Conservation (phyloP, 2,113 vertebrate species). For the Puffinus mauretanicus region DNA sequence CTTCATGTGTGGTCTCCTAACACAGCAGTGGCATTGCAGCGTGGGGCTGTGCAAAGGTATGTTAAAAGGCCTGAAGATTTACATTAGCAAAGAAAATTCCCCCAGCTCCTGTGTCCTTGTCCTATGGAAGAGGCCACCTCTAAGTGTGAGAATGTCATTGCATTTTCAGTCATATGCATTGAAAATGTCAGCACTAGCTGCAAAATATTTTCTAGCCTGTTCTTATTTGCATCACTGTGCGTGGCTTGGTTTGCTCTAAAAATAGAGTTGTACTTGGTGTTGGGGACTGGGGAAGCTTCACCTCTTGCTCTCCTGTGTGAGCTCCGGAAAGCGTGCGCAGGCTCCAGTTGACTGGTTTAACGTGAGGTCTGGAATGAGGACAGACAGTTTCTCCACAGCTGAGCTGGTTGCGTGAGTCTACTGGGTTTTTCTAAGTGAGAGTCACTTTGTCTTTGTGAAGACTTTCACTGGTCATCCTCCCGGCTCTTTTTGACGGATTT, state of each 20-base stretch:
- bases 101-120: background rate
- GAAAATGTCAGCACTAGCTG: background rate
- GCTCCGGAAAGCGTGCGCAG: background rate
- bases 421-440: background rate
- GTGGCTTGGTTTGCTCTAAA: background rate
- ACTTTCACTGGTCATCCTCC: background rate
- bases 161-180: background rate
- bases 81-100: background rate
- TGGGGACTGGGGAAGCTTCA: background rate
- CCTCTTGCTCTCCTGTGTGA: background rate
- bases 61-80: background rate
- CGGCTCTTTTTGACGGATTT: background rate
- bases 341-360: background rate
- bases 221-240: background rate
- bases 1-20: background rate
- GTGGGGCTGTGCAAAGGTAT: background rate
- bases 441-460: background rate
- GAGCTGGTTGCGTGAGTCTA: background rate
- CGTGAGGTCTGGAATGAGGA: background rate
- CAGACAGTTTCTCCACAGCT: background rate
- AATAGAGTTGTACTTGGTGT: background rate
- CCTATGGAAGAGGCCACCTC: background rate
- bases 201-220: background rate
- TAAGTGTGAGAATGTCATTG: background rate
- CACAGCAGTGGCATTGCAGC: background rate